Base-by-base conservation (phyloP, 1,140 invertebrate species). In the Caenorhabditis latens region DNA sequence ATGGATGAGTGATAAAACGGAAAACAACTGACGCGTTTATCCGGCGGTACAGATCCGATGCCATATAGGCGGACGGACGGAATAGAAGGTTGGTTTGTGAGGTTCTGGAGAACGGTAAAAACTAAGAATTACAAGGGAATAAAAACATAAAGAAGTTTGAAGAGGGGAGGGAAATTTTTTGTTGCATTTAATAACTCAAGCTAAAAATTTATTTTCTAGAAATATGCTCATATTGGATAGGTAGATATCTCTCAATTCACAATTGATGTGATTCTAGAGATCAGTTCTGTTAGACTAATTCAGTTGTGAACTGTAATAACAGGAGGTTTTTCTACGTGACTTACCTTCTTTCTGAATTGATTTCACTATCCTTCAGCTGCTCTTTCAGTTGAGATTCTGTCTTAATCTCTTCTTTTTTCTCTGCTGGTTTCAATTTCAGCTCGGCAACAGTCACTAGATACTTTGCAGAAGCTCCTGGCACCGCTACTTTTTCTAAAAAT, bases 381-480 rank as follows among this genome's bases (percentile, higher is more conserved):
- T 85, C 84, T 32, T 85, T 84, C 9, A 86, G 32, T 42, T 83
- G 86, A 48, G 55, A 16, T 46, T 86, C 85, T 50, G 50, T 79
- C 11, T 75, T 40, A 63, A 63, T 48, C 11, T 86, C 75, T 83
- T 86, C 75, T 46, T 83, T 67, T 24, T 85, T 67, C 65, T 75
- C 84, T 32, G 84, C 16, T n/a, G 65, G 84, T 42, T 85, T 86
- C 57, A 65, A 14, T 32, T 86, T 86, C 75, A 86, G 43, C 40
- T 86, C 86, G 4, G 86, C 86, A 24, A 86, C 86, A 40, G 86
- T 86, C 19, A 86, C 86, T 19, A 86, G 48, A 50, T 86, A 86
- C 65, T 86, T 86, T 32, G 86, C 86, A 86, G 75, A 79, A 13
- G 71, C 63, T 65, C 50, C 46, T 1, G 75, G n/a, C 16, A 71